phyloP scores from a whole-genome alignment of 2,888 invertebrate species.

The Dysmachus trigonus region DNA sequence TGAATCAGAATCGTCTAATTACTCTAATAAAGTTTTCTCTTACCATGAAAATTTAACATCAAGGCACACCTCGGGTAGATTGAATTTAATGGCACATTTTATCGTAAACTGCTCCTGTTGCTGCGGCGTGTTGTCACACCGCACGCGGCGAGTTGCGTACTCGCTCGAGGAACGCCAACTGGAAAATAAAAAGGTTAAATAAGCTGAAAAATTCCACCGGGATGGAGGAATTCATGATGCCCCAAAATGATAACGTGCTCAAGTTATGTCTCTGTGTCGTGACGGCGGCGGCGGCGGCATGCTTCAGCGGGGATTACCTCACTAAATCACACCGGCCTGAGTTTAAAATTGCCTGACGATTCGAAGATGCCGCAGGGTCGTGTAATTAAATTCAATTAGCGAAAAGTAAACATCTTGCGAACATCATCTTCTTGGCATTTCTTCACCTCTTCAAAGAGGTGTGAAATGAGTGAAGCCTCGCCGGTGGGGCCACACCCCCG shows the following conservation, averaged over 20 bases:
- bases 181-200: background rate
- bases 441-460: background rate
- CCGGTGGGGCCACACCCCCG: background rate
- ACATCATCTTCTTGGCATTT: background rate
- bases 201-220: conserved; percentile 1
- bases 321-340: background rate
- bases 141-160: background rate
- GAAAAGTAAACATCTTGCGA: background rate
- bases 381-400: conserved; percentile 34
- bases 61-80: background rate
- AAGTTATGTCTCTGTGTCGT: conserved; percentile 6
- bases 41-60: background rate
- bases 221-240: conserved; percentile 28
- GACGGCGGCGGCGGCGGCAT: background rate
- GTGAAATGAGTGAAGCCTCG: background rate
- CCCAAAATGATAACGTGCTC: conserved; percentile 25
- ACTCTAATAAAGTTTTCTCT: background rate
- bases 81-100: conserved; percentile 10
- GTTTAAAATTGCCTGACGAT: background rate
- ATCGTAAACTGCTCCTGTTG: background rate
- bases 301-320: background rate
- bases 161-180: background rate
- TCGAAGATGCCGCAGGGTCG: background rate
- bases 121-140: background rate
- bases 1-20: background rate